These are phyloP conservation scores for Drosophila kambysellisi DNA, from an alignment of 2,888 invertebrate species.

Conservation along the genomic window DNA sequence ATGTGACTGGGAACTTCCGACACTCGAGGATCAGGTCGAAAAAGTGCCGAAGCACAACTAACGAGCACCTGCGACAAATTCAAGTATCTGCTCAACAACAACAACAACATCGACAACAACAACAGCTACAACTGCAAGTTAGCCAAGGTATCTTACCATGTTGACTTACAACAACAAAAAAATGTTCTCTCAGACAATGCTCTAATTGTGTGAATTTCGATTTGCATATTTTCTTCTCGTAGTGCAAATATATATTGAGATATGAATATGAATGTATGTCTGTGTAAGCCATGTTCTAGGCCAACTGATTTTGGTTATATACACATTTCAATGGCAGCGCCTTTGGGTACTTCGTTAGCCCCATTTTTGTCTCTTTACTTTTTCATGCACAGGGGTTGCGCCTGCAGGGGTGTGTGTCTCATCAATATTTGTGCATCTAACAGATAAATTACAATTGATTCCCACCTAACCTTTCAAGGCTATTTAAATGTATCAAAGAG, in stretches of 20 bases:
- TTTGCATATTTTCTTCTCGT: constrained; percentile 33
- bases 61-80: constrained; percentile 56
- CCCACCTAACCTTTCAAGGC: background rate
- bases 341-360: constrained; percentile 64
- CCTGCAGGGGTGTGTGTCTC: background rate
- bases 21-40: constrained; percentile 28
- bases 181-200: constrained; percentile 32
- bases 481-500: background rate
- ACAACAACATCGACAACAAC: constrained; percentile 12
- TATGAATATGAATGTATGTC: background rate
- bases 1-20: constrained; percentile 21
- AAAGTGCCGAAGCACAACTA: constrained; percentile 53
- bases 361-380: constrained; percentile 35
- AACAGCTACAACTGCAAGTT: constrained; percentile 14
- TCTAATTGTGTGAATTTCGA: constrained; percentile 45
- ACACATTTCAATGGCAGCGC: constrained; percentile 31
- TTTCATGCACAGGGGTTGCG: background rate
- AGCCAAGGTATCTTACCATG: constrained; percentile 12
- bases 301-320: constrained; percentile 13
- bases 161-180: background rate
- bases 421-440: background rate
- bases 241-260: background rate
- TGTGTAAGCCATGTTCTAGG: constrained; percentile 27
- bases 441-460: background rate
- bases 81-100: constrained; percentile 25